Conservation (phyloP, 2,113 vertebrate genomes). For the Lophura nycthemera region DNA sequence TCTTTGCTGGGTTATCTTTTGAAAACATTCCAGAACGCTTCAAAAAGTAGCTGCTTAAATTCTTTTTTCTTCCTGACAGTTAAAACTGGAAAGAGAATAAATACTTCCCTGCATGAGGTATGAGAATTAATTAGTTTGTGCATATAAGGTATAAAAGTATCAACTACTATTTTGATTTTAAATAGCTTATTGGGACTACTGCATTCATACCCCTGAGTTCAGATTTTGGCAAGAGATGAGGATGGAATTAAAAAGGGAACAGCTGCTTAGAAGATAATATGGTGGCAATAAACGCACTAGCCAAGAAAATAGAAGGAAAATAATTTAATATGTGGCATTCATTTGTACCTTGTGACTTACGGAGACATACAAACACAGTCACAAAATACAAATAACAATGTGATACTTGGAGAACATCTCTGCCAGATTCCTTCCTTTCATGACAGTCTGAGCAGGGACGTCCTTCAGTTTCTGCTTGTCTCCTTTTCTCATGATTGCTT, state of each 20-base stretch:
- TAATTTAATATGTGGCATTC: background rate
- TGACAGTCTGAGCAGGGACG: background rate
- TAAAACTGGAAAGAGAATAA: conserved; percentile 61
- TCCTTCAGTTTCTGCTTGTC: background rate
- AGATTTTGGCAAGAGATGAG: conserved; percentile 54
- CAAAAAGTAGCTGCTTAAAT: conserved; percentile 48
- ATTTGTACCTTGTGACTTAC: background rate
- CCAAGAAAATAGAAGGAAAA: background rate
- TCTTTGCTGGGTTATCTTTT: background rate
- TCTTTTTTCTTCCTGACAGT: conserved; percentile 56
- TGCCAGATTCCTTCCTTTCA: background rate
- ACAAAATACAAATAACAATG: background rate
- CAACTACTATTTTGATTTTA: conserved; percentile 64
- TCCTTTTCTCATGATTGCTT: background rate
- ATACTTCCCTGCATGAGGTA: conserved; percentile 53
- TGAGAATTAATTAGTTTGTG: conserved; percentile 58
- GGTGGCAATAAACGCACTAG: conserved; percentile 20
- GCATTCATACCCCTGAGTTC: conserved; percentile 1
- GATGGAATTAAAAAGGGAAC: conserved; percentile 29
- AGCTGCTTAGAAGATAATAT: conserved; percentile 45
- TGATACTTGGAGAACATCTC: background rate
- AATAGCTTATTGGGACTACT: conserved; percentile 39
- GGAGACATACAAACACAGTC: background rate
- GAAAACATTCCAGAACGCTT: conserved; percentile 23
- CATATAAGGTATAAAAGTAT: conserved; percentile 51